Evolutionary conservation across 1,140 invertebrate genomes (phyloP).

Genomic region (Ceratoteleas bidentatus): DNA sequence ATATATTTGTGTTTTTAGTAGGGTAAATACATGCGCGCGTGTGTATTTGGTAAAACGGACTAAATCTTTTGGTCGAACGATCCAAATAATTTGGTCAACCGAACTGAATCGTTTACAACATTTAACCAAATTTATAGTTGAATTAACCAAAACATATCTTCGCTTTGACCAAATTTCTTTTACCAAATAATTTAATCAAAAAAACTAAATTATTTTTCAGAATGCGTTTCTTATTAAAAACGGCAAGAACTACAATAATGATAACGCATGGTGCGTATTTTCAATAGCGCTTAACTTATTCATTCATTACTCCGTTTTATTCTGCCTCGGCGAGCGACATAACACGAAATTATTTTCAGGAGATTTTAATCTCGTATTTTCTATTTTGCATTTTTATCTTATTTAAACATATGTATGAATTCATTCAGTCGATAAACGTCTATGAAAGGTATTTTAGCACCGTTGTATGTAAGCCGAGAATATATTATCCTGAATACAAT

Average conservation of each 20-base stretch:
- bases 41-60: no score
- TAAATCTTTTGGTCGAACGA: no score
- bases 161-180: no score
- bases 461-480: background rate
- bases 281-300: background rate
- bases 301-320: constrained; percentile 35
- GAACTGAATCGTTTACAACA: no score
- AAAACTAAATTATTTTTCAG: no score
- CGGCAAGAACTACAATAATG: constrained; percentile 62
- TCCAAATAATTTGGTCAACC: no score
- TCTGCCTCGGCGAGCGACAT: constrained; percentile 1
- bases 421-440: constrained; percentile 15
- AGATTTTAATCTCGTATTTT: constrained; percentile 9
- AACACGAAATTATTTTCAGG: constrained; percentile 11
- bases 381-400: constrained; percentile 17
- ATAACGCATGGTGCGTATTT: no score
- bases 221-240: constrained; percentile 76
- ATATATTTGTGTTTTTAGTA: no score
- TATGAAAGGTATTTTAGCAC: constrained; percentile 9
- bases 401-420: constrained; percentile 26
- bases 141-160: no score
- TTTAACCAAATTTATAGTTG: no score
- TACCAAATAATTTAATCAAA: no score
- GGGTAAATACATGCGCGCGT: no score
- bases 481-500: constrained; percentile 11